Evolutionary conservation across 2,113 vertebrate species (phyloP), one percentile per base, ranked within the genome.

Genomic region (Pachycephala philippinensis): DNA sequence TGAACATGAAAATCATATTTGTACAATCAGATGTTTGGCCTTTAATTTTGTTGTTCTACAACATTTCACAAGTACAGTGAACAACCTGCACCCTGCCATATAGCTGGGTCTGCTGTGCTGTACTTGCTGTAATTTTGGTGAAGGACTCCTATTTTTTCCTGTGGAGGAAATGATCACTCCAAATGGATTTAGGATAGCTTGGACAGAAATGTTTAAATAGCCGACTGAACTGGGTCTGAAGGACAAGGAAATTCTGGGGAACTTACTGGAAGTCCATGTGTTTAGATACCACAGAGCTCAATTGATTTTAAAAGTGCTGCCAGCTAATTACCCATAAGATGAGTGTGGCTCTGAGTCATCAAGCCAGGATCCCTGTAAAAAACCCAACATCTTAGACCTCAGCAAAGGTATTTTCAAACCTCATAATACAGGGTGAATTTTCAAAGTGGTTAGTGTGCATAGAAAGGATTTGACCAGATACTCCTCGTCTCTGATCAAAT

Each of bases 221-320:
- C 30, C 90, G 94, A 74, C 64, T 87, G 50, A 35, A 27, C 31
- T 82, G 77, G 23, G 13, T 59, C 69, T 56, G 49, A 92, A 92
- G 52, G 68, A 78, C 56, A 77, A 74, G 76, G 90, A 96, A 90
- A 53, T 92, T 91, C 52, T 75, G 59, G 76, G 88, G 49, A 77
- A 59, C 69, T 95, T 95, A 82, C 77, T 95, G 94, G 80, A 95
- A 95, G 26, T 81, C 60, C 52, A 52, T 52, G 59, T 94, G 69
- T 93, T 95, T 63, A 84, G 72, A 91, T 81, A 81, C 79, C 94
- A 96, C 60, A 92, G 68, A 91, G 61, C 20, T 91, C 89, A 84
- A 91, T 45, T 82, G 95, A 95, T 96, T 93, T 91, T 64, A 44
- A 87, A 86, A 87, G 64, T 93, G 80, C 88, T 96, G 93, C 93